Percentiles rank a stretch among this genome's conserved stretches.
Conservation (phyloP, 2,113 vertebrate genomes). For the Varanus komodoensis region DNA sequence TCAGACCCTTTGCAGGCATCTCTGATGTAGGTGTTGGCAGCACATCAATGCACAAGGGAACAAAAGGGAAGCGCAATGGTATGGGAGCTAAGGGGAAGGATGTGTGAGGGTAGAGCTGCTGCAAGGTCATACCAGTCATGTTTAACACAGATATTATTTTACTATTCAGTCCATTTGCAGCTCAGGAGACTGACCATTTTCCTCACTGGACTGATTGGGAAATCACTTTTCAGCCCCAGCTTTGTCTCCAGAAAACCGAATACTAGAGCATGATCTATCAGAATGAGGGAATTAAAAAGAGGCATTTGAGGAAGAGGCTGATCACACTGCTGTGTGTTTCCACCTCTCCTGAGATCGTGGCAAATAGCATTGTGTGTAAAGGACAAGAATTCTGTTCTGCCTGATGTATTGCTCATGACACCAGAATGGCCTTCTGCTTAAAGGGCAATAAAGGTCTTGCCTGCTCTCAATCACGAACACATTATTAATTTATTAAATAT, state of each 20-base stretch:
- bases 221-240: neutral
- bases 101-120: neutral
- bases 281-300: neutral
- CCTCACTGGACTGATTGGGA: neutral
- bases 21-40: neutral
- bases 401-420: neutral
- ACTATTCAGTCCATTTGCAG: neutral
- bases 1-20: slow-evolving; percentile 22
- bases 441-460: slow-evolving; percentile 15
- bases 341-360: neutral
- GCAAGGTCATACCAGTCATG: neutral
- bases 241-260: neutral
- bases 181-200: neutral
- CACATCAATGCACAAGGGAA: neutral
- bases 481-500: slow-evolving; percentile 13
- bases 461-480: neutral
- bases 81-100: neutral
- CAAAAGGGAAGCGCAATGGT: neutral
- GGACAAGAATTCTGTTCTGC: neutral
- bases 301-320: neutral
- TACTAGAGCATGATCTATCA: neutral
- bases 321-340: neutral
- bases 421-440: slow-evolving; percentile 15
- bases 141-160: neutral
- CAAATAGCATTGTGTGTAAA: neutral